Evolutionary conservation across 1,140 invertebrate genomes (phyloP), one percentile per base, ranked within the genome.

Genomic region (Dendroctonus valens): DNA sequence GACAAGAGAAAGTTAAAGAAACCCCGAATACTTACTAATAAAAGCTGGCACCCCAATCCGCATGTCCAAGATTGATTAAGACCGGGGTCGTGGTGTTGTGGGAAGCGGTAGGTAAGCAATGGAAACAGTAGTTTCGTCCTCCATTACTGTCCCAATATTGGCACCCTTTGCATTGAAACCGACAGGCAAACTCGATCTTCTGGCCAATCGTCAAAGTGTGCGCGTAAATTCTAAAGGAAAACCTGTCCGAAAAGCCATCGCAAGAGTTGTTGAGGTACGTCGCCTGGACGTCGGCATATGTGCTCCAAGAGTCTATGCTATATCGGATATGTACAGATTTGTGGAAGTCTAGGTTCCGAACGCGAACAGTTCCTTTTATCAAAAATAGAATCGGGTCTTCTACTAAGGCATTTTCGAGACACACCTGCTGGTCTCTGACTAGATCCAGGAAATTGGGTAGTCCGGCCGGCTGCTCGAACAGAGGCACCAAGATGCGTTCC

Each of bases 101-200:
- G 48, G 53, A 69, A 44, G 73, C 79, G 64, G 74, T 71, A n/a
- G 89, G 85, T 69, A 91, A 77, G 76, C 90, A 91, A 76, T 92
- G 88, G 76, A 93, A 92, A 74, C 86, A 86, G 77, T 96, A 97
- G 81, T 97, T 96, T 14, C 80, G 80, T 11, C 92, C 91, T 58
- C 81, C 80, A 73, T 96, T 96, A 78, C 88, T 97, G 77, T 96
- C 93, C 94, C 94, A 97, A 79, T 89, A 94, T 73, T 93, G 89
- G 63, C 86, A 83, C 5, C 91, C 92, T 72, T 89, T 88, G 65
- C 89, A 91, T 73, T 89, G 86, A 79, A 92, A 97, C 39, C 90
- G 83, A 5, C 94, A 83, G 2, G 93, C 93, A 65, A 96, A 87
- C 75, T 93, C 88, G 7, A 96, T 74, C 46, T 86, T 84, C 69